A percentile compares a stretch with the other conserved stretches of the same genome.
Conservation (phyloP, 2,888 invertebrate genomes). For the Leptinotarsa peninsularis region DNA sequence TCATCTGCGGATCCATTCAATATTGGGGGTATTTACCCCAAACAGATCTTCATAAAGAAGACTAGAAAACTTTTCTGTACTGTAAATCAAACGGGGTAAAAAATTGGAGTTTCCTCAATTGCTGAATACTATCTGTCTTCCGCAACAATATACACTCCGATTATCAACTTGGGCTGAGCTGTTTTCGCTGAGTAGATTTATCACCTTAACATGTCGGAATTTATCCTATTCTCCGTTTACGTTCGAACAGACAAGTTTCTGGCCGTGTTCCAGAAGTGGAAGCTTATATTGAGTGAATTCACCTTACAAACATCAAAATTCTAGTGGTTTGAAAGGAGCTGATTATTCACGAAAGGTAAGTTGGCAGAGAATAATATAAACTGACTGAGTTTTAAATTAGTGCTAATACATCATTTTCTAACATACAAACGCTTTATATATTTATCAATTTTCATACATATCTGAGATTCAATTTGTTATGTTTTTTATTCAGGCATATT, state of each 20-base stretch:
- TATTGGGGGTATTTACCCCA: no score
- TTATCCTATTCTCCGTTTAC: slow-evolving; percentile 5
- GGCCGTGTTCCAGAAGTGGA: slow-evolving; percentile 26
- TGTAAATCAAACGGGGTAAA: background rate
- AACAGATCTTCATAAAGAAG: no score
- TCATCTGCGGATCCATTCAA: no score
- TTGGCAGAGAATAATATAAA: slow-evolving; percentile 18
- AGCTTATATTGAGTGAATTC: slow-evolving; percentile 27
- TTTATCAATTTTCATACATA: no score
- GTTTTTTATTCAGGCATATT: no score
- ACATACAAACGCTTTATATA: background rate
- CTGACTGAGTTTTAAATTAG: background rate
- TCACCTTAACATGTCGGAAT: slow-evolving; percentile 10
- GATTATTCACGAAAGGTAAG: slow-evolving; percentile 28
- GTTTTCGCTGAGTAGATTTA: slow-evolving; percentile 13
- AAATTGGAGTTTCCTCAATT: background rate
- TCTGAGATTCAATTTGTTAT: no score
- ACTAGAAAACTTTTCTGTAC: background rate
- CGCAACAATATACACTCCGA: slow-evolving; percentile 12
- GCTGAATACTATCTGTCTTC: background rate
- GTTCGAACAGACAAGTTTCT: slow-evolving; percentile 16
- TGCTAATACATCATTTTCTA: background rate
- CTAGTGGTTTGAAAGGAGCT: slow-evolving; percentile 24
- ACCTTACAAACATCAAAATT: slow-evolving; percentile 28
- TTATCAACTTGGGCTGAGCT: slow-evolving; percentile 6